A percentile compares a stretch with the other conserved stretches of the same genome.
Evolutionary conservation across 2,888 invertebrate species (phyloP).

Genomic region (Orchestes rusci): DNA sequence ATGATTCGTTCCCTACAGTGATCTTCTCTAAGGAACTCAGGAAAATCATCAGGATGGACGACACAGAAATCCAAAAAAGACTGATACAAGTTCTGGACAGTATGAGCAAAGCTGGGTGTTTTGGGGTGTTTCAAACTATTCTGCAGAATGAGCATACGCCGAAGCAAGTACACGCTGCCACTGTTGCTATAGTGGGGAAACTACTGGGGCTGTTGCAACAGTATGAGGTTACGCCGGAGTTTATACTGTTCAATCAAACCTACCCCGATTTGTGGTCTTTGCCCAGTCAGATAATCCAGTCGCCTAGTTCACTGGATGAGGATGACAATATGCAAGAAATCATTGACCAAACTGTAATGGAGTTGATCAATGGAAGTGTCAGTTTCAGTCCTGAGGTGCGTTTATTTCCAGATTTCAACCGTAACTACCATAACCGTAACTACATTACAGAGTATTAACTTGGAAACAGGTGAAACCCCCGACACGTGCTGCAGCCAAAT

Average conservation of each 20-base stretch:
- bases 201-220: slow-evolving; percentile 50
- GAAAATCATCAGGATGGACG: slow-evolving; percentile 69
- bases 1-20: slow-evolving; percentile 69
- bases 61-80: slow-evolving; percentile 57
- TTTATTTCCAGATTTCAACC: background rate
- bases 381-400: slow-evolving; percentile 7
- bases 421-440: background rate
- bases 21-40: slow-evolving; percentile 72
- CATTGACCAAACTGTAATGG: slow-evolving; percentile 21
- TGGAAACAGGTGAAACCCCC: slow-evolving; percentile 8
- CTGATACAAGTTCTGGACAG: slow-evolving; percentile 60
- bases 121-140: slow-evolving; percentile 60
- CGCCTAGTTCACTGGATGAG: slow-evolving; percentile 11
- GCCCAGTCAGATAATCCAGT: slow-evolving; percentile 11
- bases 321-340: slow-evolving; percentile 18
- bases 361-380: slow-evolving; percentile 19
- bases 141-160: slow-evolving; percentile 59
- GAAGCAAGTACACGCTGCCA: slow-evolving; percentile 59
- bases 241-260: slow-evolving; percentile 21
- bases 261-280: slow-evolving; percentile 23
- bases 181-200: slow-evolving; percentile 51
- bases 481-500: slow-evolving; percentile 4
- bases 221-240: slow-evolving; percentile 44
- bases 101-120: slow-evolving; percentile 59
- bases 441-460: background rate